Evolutionary conservation across 2,113 vertebrate genomes (phyloP).

Genomic region (Callaeas wilsoni): DNA sequence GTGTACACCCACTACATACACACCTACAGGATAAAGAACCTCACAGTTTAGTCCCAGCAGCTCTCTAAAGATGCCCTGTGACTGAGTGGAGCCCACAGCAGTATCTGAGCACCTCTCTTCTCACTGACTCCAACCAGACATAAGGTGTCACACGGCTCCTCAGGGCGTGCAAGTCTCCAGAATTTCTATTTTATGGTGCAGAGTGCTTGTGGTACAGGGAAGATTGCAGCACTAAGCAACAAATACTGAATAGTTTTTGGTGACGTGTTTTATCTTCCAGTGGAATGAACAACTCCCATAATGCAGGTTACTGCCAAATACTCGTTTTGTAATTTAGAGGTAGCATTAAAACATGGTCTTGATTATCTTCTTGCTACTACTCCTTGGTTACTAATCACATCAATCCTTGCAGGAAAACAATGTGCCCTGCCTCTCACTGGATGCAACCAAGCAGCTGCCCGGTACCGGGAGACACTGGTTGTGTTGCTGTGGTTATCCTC

Average conservation of each 20-base stretch:
- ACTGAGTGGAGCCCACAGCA: neutral
- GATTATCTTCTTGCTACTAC: neutral
- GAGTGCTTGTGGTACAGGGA: neutral
- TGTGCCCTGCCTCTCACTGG: neutral
- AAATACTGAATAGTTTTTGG: neutral
- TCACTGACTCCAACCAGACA: neutral
- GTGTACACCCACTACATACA: neutral
- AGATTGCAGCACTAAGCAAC: neutral
- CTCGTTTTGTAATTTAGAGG: neutral
- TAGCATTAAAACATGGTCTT: neutral
- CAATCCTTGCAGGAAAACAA: neutral
- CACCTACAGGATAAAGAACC: neutral
- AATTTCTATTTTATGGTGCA: neutral
- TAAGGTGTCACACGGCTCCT: neutral
- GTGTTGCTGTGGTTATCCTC: neutral
- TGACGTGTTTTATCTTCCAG: neutral
- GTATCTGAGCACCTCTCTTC: neutral
- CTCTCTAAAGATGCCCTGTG: neutral
- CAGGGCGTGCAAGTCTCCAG: neutral
- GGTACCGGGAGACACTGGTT: neutral
- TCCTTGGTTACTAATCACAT: neutral
- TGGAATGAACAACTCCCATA: neutral
- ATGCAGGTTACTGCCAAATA: neutral
- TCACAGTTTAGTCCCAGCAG: neutral
- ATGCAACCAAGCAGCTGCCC: neutral